Evolutionary conservation across 1,140 invertebrate species (phyloP).

Genomic region (Drosophila lacteicornis): DNA sequence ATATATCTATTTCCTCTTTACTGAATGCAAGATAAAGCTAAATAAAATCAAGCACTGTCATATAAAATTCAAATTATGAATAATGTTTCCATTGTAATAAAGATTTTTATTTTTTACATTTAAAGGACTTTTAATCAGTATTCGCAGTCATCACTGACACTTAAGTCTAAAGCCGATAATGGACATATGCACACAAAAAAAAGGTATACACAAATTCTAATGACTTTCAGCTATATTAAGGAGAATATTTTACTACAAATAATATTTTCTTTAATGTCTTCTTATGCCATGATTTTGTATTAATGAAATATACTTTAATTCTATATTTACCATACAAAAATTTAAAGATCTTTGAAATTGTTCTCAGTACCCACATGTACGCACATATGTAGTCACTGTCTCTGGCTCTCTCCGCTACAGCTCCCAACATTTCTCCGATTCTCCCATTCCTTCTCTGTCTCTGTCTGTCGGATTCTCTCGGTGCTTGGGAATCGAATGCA

Average conservation of each 20-base stretch:
- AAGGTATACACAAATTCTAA: neutral
- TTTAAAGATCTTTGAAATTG: neutral
- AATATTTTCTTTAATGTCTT: no score
- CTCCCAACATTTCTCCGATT: slow-evolving; percentile 5
- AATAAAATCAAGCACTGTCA: neutral
- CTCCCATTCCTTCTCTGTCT: neutral
- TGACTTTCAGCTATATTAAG: neutral
- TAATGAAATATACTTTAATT: neutral
- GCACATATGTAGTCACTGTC: slow-evolving; percentile 18
- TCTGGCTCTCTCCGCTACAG: slow-evolving; percentile 6
- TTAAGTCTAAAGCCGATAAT: slow-evolving; percentile 56
- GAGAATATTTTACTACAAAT: neutral
- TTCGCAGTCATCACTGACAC: slow-evolving; percentile 27
- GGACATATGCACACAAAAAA: slow-evolving; percentile 36
- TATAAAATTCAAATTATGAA: neutral
- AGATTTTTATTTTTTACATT: no score
- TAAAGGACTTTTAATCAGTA: neutral
- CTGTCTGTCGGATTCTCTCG: slow-evolving; percentile 29
- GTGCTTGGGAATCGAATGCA: slow-evolving; percentile 74
- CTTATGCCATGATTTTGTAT: neutral
- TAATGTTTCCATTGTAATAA: no score
- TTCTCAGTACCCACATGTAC: slow-evolving; percentile 20
- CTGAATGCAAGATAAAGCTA: neutral
- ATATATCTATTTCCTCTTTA: neutral
- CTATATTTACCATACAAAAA: no score